Evolutionary conservation across 2,888 invertebrate genomes (phyloP).

Genomic region (Pachydiplax longipennis): DNA sequence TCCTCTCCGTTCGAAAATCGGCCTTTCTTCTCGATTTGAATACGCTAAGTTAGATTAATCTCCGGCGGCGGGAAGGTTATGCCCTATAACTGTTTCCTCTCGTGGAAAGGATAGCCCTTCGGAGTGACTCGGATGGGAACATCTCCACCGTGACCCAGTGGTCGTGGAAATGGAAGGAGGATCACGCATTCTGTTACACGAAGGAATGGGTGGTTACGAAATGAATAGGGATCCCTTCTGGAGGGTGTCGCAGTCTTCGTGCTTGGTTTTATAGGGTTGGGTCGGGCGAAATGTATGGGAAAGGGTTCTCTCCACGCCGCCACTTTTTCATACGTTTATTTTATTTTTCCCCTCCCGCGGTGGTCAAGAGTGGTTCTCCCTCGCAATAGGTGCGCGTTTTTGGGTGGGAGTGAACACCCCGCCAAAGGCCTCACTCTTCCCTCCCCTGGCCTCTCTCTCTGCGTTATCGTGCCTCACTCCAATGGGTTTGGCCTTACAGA

Average conservation of each 20-base stretch:
- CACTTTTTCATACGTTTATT: neutral
- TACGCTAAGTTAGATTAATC: neutral
- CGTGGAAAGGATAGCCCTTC: neutral
- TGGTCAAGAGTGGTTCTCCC: neutral
- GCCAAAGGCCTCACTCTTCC: neutral
- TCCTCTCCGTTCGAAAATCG: neutral
- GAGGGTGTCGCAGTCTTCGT: neutral
- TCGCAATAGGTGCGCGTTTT: neutral
- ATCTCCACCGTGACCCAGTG: neutral
- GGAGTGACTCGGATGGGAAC: neutral
- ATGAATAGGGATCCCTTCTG: neutral
- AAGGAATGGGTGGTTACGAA: neutral
- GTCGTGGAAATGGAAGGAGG: neutral
- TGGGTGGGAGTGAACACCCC: neutral
- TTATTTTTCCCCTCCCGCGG: neutral
- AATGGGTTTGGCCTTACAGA: conserved; percentile 13
- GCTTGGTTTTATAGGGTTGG: neutral
- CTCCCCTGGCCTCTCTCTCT: neutral
- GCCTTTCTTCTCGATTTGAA: neutral
- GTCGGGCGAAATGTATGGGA: neutral
- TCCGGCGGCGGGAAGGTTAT: neutral
- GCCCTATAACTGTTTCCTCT: neutral
- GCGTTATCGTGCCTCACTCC: neutral
- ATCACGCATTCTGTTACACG: neutral
- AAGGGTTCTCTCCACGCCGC: neutral